Base-by-base conservation (phyloP, 2,888 invertebrate genomes). In the Girardia tigrina region DNA sequence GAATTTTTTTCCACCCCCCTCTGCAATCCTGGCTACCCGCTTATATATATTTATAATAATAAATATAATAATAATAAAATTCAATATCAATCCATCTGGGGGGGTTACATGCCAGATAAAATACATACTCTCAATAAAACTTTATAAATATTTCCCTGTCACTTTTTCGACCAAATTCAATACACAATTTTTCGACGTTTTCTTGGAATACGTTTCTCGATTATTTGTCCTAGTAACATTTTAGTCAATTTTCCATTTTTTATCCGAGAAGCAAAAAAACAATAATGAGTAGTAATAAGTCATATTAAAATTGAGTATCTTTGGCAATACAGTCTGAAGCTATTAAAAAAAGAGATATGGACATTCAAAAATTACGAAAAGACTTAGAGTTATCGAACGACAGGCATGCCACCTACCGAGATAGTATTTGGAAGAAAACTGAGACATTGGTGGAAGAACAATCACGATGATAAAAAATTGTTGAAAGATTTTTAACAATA, bases 381-480 rank as follows among this genome's bases (percentile, higher is more conserved):
- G 89, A 98, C 83, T 88, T 98, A 85, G 98, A 98, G 87, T 94
- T 97, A 88, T 92, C 94, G 81, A 94, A 94, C n/a, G n/a, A n/a
- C n/a, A n/a, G n/a, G n/a, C n/a, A n/a, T n/a, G n/a, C n/a, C n/a
- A n/a, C n/a, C n/a, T n/a, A n/a, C n/a, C n/a, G n/a, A n/a, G n/a
- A n/a, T n/a, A n/a, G n/a, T n/a, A n/a, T n/a, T n/a, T n/a, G n/a
- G n/a, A n/a, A n/a, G n/a, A n/a, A n/a, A n/a, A n/a, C n/a, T n/a
- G n/a, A n/a, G n/a, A n/a, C n/a, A n/a, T n/a, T n/a, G n/a, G n/a
- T n/a, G n/a, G n/a, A n/a, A n/a, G n/a, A n/a, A n/a, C n/a, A n/a
- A n/a, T n/a, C n/a, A n/a, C n/a, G n/a, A n/a, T n/a, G n/a, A n/a
- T n/a, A n/a, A n/a, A n/a, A n/a, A n/a, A n/a, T n/a, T n/a, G n/a